Evolutionary conservation across 2,113 vertebrate genomes (phyloP).

Genomic region (Zapus hudsonius): DNA sequence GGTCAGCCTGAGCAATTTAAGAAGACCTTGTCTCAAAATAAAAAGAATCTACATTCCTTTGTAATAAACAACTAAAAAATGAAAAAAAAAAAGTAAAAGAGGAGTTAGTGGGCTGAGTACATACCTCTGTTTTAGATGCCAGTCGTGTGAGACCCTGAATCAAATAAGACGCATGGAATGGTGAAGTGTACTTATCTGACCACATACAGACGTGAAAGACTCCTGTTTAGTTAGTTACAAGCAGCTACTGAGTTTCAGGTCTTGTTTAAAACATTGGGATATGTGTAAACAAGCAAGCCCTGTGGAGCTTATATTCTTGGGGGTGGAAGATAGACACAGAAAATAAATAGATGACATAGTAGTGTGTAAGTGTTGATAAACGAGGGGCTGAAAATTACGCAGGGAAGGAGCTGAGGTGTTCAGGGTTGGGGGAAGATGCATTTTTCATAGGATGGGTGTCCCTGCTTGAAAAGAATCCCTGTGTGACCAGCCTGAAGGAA

Average conservation of each 20-base stretch:
- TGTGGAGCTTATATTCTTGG: neutral
- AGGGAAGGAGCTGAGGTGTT: neutral
- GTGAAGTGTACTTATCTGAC: neutral
- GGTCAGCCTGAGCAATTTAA: neutral
- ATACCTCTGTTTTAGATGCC: neutral
- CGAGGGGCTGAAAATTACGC: neutral
- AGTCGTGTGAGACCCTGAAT: neutral
- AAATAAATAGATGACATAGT: constrained; percentile 11
- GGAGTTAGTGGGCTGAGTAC: neutral
- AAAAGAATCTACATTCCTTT: too few species aligned
- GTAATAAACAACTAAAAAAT: too few species aligned
- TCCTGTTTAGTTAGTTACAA: neutral
- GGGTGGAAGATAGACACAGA: too few species aligned
- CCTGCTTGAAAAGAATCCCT: too few species aligned
- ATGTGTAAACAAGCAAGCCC: neutral
- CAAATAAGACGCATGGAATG: neutral
- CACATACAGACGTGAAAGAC: neutral
- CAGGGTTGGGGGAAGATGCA: neutral
- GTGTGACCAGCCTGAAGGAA: neutral
- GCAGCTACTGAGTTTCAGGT: neutral
- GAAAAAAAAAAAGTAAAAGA: neutral
- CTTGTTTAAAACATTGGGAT: neutral
- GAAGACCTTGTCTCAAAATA: neutral
- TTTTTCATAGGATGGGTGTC: neutral
- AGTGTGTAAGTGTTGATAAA: neutral